phyloP scores from a whole-genome alignment of 2,888 invertebrate species.

The Chesias legatella region DNA sequence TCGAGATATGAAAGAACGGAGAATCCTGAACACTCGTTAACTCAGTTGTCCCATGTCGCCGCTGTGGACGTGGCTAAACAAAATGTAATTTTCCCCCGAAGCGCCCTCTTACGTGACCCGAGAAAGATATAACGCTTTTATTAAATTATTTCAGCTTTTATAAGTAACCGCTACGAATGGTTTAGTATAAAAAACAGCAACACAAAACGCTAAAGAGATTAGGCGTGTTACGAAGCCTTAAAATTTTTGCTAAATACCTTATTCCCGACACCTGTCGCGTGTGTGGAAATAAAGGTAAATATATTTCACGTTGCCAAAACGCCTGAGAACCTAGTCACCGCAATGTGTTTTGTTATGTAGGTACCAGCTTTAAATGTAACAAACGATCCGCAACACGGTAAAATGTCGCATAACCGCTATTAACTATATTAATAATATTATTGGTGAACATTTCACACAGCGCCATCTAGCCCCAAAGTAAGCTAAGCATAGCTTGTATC shows the following conservation, averaged over 20 bases:
- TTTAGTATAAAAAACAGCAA: constrained; percentile 57
- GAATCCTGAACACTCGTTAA: constrained; percentile 74
- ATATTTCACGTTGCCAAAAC: constrained; percentile 10
- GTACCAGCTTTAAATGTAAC: not conserved
- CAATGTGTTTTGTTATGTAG: not conserved
- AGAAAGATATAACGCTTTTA: constrained; percentile 76
- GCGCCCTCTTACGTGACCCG: constrained; percentile 77
- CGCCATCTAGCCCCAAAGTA: no score
- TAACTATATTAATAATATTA: no score
- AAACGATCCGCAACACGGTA: not conserved
- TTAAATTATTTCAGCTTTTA: constrained; percentile 75
- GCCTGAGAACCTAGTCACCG: not conserved
- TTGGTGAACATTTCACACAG: no score
- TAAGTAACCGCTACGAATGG: constrained; percentile 62
- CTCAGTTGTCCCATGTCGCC: constrained; percentile 72
- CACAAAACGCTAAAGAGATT: constrained; percentile 56
- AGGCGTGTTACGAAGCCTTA: constrained; percentile 37
- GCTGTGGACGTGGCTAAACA: constrained; percentile 70
- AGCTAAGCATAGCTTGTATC: no score
- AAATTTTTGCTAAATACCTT: constrained; percentile 32
- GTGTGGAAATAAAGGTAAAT: constrained; percentile 19
- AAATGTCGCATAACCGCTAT: not conserved
- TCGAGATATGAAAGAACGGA: constrained; percentile 67
- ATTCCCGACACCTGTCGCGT: constrained; percentile 15
- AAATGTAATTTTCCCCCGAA: constrained; percentile 76